These are phyloP conservation scores for Bacillus rossius DNA, from an alignment of 1,140 invertebrate species.

Conservation along the genomic window DNA sequence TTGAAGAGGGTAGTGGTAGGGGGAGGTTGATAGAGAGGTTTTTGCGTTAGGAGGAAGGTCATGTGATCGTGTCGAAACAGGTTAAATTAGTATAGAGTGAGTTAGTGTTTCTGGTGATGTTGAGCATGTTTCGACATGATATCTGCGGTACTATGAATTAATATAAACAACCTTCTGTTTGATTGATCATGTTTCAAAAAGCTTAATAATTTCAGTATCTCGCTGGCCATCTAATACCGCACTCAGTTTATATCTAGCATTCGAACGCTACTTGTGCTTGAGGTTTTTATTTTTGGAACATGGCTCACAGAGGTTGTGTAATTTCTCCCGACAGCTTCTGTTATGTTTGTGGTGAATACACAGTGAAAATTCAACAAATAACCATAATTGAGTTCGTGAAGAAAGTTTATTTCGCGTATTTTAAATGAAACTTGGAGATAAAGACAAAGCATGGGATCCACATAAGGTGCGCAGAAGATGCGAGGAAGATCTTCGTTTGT, in stretches of 20 bases:
- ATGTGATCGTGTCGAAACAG: too few species aligned
- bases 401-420: background rate
- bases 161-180: constrained; percentile 41
- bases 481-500: too few species aligned
- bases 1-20: too few species aligned
- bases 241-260: constrained; percentile 44
- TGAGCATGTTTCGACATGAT: background rate
- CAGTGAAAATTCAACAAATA: constrained; percentile 4
- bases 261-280: constrained; percentile 33
- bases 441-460: background rate
- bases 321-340: too few species aligned
- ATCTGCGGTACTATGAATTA: constrained; percentile 1
- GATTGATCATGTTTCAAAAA: constrained; percentile 40
- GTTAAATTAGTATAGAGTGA: too few species aligned
- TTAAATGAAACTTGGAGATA: constrained; percentile 1
- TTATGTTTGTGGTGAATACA: too few species aligned
- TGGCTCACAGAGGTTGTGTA: too few species aligned
- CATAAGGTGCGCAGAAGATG: too few species aligned
- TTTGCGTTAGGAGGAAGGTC: too few species aligned
- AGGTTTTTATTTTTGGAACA: background rate
- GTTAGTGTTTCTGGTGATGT: too few species aligned
- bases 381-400: background rate
- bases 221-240: constrained; percentile 44
- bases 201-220: too few species aligned
- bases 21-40: too few species aligned